Evolutionary conservation across 1,140 invertebrate genomes (phyloP), one percentile per base, ranked within the genome.

Genomic region (Macrocentrus cingulum): DNA sequence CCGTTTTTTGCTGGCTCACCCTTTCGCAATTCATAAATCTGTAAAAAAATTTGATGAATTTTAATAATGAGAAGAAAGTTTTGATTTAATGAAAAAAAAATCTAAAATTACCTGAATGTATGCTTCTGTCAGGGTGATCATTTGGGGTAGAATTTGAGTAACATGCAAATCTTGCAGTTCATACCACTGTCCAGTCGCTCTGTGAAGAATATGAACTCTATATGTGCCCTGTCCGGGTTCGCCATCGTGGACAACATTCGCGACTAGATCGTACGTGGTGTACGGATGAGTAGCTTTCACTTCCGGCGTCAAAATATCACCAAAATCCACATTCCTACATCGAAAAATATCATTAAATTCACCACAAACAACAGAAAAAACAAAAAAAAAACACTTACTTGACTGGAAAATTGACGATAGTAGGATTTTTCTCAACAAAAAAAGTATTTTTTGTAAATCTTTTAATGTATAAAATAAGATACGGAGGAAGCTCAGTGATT

Each of bases 151-250:
- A 71, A 99, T 98, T 75, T 97, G 95, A 2, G 90, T 96, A 0
- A 99, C 97, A 73, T 99, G 97, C 23, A 99, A 84, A 86, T 99
- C 97, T 83, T 99, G 97, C 84, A 99, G 87, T 82, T 99, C 97
- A 74, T 96, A 90, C 88, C 88, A 91, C 68, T 90, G 87, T 1
- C 87, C 87, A 36, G 87, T 88, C 51, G 94, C 93, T 82, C 95
- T 94, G 70, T 99, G 97, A 34, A 99, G 81, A 42, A 99, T 89
- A 75, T 99, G 97, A 9, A 94, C 93, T 60, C 96, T 86, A 78
- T 99, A 99, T 0, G 93, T 97, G 11, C 94, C 94, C 71, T 93
- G 88, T 44, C 88, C 88, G 9, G 97, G 95, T 66, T 96, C 92
- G 6, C 97, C 97, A 72, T 99, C 98, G 71, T 99, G 98, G 5